phyloP scores from a whole-genome alignment of 2,113 vertebrate species.

The Sorex araneus region DNA sequence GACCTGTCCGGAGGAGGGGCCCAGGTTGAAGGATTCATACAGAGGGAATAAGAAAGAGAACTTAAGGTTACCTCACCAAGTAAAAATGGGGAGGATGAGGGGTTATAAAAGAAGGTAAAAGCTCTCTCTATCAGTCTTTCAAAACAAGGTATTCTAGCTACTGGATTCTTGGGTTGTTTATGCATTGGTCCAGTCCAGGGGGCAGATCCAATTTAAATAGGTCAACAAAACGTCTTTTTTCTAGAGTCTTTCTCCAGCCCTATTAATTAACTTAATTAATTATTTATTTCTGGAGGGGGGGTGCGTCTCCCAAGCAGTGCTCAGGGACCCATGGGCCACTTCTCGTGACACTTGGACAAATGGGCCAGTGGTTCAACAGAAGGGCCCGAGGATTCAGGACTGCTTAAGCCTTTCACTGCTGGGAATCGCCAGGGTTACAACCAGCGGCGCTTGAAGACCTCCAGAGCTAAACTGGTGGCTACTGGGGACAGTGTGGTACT shows the following conservation, averaged over 20 bases:
- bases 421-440: no score
- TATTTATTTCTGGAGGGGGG: no score
- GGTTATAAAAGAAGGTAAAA: not conserved
- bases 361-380: no score
- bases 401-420: no score
- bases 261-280: not conserved
- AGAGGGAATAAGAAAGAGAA: not conserved
- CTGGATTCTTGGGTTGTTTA: not conserved
- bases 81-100: not conserved
- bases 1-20: not conserved
- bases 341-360: no score
- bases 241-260: not conserved
- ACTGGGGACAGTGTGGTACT: not conserved
- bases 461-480: no score
- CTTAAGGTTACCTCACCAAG: not conserved
- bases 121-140: not conserved
- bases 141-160: not conserved
- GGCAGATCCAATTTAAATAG: not conserved
- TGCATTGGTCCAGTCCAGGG: not conserved
- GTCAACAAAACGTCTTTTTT: not conserved
- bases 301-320: no score
- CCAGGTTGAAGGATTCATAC: not conserved
- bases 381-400: no score
- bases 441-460: no score
- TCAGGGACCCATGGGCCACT: no score